These are phyloP conservation scores for Amphiprion ocellaris DNA, from an alignment of 2,113 vertebrate genomes.

Conservation along the genomic window DNA sequence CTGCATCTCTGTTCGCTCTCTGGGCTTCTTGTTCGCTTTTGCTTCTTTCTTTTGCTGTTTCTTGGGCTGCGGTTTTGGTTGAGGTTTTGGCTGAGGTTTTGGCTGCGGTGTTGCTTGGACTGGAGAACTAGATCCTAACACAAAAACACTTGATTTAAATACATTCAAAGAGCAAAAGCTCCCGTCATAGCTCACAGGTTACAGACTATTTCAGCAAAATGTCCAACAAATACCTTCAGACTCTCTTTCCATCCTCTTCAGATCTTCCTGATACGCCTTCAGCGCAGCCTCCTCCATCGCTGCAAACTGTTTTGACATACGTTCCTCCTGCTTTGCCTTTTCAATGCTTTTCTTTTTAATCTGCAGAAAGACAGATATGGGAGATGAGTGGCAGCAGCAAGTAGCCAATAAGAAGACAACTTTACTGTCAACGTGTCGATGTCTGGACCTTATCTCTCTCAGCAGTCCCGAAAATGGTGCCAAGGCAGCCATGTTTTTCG, in stretches of 20 bases:
- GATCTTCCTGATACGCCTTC: conserved; percentile 94
- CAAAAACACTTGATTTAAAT: neutral
- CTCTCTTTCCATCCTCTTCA: conserved; percentile 93
- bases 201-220: neutral
- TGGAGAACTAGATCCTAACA: conserved; percentile 42
- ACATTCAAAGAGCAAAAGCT: neutral
- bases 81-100: neutral
- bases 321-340: conserved; percentile 93
- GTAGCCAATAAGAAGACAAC: conserved; percentile 42
- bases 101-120: neutral
- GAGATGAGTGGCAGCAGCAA: neutral
- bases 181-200: neutral
- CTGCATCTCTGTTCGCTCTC: neutral
- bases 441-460: conserved; percentile 68
- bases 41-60: conserved; percentile 39
- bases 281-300: conserved; percentile 96
- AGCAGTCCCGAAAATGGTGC: conserved; percentile 52
- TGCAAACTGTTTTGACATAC: conserved; percentile 94
- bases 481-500: conserved; percentile 30
- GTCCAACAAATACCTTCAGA: conserved; percentile 70
- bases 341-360: conserved; percentile 97
- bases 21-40: conserved; percentile 8
- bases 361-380: conserved; percentile 76
- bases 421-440: neutral
- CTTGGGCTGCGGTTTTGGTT: conserved; percentile 4